phyloP scores from a whole-genome alignment of 2,888 invertebrate genomes.

The Apomyelois bistriatella region DNA sequence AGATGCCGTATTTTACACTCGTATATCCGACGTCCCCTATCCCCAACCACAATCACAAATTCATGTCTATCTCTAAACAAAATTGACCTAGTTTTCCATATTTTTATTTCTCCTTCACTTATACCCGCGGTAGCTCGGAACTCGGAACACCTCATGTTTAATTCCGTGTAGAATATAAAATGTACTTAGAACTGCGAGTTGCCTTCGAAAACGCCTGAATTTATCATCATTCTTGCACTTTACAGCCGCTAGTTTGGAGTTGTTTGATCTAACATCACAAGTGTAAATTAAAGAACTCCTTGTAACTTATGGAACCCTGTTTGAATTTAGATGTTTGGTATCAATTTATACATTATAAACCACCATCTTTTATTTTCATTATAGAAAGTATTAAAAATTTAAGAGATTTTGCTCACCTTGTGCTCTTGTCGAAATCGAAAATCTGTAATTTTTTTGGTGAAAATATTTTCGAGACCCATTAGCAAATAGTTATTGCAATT shows the following conservation, averaged over 20 bases:
- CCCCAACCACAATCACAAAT: neutral
- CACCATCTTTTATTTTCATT: no score
- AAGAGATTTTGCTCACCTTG: no score
- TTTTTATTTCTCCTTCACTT: constrained; percentile 6
- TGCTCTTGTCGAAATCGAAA: no score
- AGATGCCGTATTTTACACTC: neutral
- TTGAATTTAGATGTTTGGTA: neutral
- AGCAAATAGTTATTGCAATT: neutral
- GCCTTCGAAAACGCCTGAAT: constrained; percentile 8
- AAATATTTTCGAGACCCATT: neutral
- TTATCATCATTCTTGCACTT: constrained; percentile 5
- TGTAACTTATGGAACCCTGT: neutral
- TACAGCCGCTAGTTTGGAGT: neutral
- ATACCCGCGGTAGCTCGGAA: neutral
- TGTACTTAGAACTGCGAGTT: constrained; percentile 8
- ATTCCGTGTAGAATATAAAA: constrained; percentile 9
- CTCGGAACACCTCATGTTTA: neutral
- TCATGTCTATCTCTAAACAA: constrained; percentile 9
- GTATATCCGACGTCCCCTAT: neutral
- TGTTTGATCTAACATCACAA: neutral
- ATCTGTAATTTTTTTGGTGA: no score
- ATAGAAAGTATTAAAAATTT: no score
- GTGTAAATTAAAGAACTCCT: neutral
- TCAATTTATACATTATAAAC: no score
- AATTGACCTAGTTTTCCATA: constrained; percentile 7